Base-by-base conservation (phyloP, 2,113 vertebrate genomes). In the Xerus inauris region DNA sequence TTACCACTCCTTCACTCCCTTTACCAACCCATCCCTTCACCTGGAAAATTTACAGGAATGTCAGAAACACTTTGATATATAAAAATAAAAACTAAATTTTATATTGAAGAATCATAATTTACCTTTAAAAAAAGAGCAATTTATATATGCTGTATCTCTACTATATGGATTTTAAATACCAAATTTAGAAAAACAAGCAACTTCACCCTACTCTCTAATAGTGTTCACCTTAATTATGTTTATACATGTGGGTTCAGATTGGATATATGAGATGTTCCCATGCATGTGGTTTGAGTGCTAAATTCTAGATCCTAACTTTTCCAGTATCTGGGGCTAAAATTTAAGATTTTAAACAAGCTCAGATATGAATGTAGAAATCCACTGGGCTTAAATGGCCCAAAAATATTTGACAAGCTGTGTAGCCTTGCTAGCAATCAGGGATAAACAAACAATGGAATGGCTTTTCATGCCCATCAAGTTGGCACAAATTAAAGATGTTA, bases 291-390 rank as follows among this genome's bases (percentile, higher is more conserved):
- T 72, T 89, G 95, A 57, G 10, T 72, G 59, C 13, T 96, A 64
- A 79, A 80, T 92, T 94, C 80, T 93, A 51, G 28, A 92, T 83
- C 95, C 42, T 57, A 4, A n/a, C 45, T 32, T 96, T 84, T 94
- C 67, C 14, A 91, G 77, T 84, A 35, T 73, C 45, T 81, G 32
- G 45, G 87, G 45, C 67, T 88, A 87, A 95, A 95, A 89, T 87
- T 62, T 62, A 92, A 77, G 40, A 19, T 83, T 93, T 77, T 82
- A 79, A 87, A 84, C 24, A 80, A 91, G 49, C n/a, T 79, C n/a
- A 87, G 73, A 45, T 89, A 71, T 86, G 76, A 67, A 40, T 65
- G 11, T 64, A 93, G 75, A 83, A 93, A 79, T 84, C 42, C 45
- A 2, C 2, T 90, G 65, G 32, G 16, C 82, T 93, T 65, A 95